A percentile compares a stretch with the other conserved stretches of the same genome.
Conservation (phyloP, 2,888 invertebrate genomes). For the Sesia apiformis region DNA sequence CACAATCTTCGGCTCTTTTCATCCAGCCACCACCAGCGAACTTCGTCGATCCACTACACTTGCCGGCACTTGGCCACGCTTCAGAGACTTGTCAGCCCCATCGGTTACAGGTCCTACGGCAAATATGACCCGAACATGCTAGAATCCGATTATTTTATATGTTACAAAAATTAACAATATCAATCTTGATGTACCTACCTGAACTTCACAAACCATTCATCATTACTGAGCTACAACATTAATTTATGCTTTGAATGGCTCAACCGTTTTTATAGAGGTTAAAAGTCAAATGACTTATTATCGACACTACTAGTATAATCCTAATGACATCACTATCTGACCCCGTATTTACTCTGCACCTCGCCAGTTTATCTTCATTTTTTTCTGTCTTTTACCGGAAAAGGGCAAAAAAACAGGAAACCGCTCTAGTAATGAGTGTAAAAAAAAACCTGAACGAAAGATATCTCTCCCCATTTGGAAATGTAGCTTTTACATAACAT, state of each 20-base stretch:
- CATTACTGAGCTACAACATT: no score
- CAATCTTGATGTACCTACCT: background rate
- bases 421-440: slow-evolving; percentile 69
- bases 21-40: no score
- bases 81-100: no score
- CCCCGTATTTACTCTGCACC: slow-evolving; percentile 71
- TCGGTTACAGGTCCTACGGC: no score
- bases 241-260: no score
- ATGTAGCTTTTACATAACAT: slow-evolving; percentile 19
- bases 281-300: no score
- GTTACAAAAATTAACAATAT: background rate
- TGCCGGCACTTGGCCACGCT: background rate
- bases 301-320: no score
- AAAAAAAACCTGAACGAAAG: slow-evolving; percentile 56
- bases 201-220: background rate
- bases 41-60: background rate
- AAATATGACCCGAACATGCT: no score
- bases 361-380: slow-evolving; percentile 73
- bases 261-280: no score
- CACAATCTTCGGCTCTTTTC: no score
- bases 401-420: slow-evolving; percentile 65
- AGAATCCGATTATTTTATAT: no score
- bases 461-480: slow-evolving; percentile 37
- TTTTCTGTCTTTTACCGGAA: slow-evolving; percentile 67
- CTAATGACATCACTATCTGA: slow-evolving; percentile 32